phyloP scores from a whole-genome alignment of 1,140 invertebrate genomes.

The Anastrepha obliqua region DNA sequence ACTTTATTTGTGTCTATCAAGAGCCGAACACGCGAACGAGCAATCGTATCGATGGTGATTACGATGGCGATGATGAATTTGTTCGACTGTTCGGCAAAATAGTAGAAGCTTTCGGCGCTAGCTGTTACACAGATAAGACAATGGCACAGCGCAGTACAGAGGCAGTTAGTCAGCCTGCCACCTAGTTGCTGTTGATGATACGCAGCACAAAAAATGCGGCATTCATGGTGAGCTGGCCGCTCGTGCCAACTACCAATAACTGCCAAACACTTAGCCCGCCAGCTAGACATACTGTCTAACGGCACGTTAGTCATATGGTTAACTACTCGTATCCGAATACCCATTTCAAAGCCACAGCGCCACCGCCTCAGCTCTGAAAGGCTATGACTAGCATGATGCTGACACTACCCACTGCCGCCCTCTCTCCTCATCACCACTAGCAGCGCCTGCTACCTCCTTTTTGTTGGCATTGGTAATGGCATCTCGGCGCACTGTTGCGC shows the following conservation, averaged over 20 bases:
- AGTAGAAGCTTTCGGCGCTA: not conserved
- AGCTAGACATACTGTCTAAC: slow-evolving; percentile 5
- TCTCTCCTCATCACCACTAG: not conserved
- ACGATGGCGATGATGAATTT: slow-evolving; percentile 5
- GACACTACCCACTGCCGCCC: not conserved
- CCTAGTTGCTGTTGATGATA: not conserved
- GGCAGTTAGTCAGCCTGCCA: not conserved
- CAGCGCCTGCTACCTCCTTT: not conserved
- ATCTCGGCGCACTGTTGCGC: slow-evolving; percentile 39
- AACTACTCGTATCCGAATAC: not conserved
- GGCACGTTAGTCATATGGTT: not conserved
- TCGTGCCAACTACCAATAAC: no score
- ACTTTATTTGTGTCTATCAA: not conserved
- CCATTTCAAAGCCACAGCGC: slow-evolving; percentile 34
- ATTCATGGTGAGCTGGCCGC: no score
- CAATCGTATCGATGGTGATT: not conserved
- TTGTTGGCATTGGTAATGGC: slow-evolving; percentile 10
- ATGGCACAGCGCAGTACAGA: not conserved
- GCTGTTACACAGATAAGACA: not conserved
- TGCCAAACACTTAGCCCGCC: not conserved
- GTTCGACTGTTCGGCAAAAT: not conserved
- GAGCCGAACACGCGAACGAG: not conserved
- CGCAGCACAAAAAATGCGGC: no score
- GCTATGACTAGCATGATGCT: not conserved
- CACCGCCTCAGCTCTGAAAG: slow-evolving; percentile 1